A percentile compares a stretch with the other conserved stretches of the same genome.
Evolutionary conservation across 2,113 vertebrate genomes (phyloP).

Genomic region (Sapajus apella): DNA sequence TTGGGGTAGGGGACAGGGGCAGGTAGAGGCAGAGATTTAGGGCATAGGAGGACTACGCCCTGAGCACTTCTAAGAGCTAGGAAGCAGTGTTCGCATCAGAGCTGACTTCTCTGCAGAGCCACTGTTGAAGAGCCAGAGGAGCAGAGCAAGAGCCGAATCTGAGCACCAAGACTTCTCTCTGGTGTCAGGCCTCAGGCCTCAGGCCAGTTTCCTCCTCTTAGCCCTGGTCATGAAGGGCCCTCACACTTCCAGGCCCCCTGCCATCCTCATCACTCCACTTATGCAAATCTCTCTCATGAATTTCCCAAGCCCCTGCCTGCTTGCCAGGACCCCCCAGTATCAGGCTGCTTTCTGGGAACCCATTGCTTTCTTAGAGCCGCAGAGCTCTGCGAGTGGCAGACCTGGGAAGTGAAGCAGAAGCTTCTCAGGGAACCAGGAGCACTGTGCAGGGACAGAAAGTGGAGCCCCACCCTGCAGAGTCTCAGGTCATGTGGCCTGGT

Average conservation of each 20-base stretch:
- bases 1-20: not conserved
- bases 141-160: fast-evolving
- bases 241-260: fast-evolving
- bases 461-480: not conserved
- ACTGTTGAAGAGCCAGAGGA: not conserved
- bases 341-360: not conserved
- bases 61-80: not conserved
- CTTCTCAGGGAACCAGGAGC: not conserved
- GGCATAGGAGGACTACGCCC: too few species aligned
- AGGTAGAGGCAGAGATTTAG: not conserved
- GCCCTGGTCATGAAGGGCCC: not conserved
- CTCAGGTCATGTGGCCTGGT: not conserved
- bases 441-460: not conserved
- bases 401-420: not conserved
- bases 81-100: not conserved
- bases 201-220: not conserved
- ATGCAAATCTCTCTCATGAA: not conserved
- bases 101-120: not conserved
- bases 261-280: not conserved
- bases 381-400: not conserved
- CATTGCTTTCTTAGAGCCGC: not conserved
- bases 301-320: not conserved
- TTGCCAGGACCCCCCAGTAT: too few species aligned
- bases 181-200: not conserved
- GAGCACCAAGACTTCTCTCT: not conserved